phyloP scores from a whole-genome alignment of 2,888 invertebrate genomes.

The Ptychoptera contaminata region DNA sequence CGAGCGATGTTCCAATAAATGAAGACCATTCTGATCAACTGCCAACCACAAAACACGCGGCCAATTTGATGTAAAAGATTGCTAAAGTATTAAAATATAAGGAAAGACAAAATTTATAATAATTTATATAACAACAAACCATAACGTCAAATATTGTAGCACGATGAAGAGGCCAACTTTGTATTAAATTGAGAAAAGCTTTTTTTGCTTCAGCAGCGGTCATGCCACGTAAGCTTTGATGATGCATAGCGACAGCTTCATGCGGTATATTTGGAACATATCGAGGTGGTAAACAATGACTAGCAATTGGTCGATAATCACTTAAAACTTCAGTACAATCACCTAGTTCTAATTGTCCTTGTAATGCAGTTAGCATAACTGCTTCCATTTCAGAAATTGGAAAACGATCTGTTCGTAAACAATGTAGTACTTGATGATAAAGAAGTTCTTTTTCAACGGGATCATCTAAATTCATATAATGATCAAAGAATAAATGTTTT shows the following conservation, averaged over 20 bases:
- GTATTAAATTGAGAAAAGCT: slow-evolving; percentile 80
- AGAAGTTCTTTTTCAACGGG: slow-evolving; percentile 86
- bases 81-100: slow-evolving; percentile 37
- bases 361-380: slow-evolving; percentile 84
- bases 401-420: slow-evolving; percentile 77
- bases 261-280: slow-evolving; percentile 62
- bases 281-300: slow-evolving; percentile 69
- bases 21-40: slow-evolving; percentile 82
- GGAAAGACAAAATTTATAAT: neutral
- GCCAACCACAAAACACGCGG: slow-evolving; percentile 85
- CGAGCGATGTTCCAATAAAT: slow-evolving; percentile 74
- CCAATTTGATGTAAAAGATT: slow-evolving; percentile 93
- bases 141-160: slow-evolving; percentile 92
- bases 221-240: slow-evolving; percentile 79
- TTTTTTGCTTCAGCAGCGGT: slow-evolving; percentile 76
- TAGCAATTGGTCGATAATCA: slow-evolving; percentile 53
- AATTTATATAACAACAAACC: slow-evolving; percentile 35
- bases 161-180: slow-evolving; percentile 84
- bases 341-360: slow-evolving; percentile 82
- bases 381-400: slow-evolving; percentile 91
- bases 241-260: slow-evolving; percentile 78
- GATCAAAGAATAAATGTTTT: slow-evolving; percentile 70
- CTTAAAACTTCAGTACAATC: slow-evolving; percentile 56
- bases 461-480: slow-evolving; percentile 61
- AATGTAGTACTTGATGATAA: slow-evolving; percentile 85